Base-by-base conservation (phyloP, 2,113 vertebrate species). In the Otocyon megalotis region DNA sequence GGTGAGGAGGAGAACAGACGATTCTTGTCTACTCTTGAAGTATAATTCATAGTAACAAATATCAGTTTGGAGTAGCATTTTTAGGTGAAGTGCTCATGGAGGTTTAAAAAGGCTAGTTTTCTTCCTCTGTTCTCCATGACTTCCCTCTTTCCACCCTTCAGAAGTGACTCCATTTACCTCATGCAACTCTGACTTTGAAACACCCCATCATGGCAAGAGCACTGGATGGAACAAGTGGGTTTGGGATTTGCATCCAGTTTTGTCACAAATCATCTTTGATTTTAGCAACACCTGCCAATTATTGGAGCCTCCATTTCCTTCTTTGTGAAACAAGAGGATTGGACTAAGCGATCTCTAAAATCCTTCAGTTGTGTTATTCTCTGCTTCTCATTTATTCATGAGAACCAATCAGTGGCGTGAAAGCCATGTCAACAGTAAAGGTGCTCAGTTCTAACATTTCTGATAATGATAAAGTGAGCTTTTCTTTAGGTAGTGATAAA, bases 401-500 rank as follows among this genome's bases (percentile, higher is more conserved):
- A 65, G n/a, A 77, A 50, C 20, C 16, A 53, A 56, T 74, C 37
- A 50, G 14, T 54, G 72, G 28, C 14, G 14, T 32, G 56, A 84
- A 69, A 83, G n/a, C 50, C 43, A 26, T 30, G 16, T 74, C 19
- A 69, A 20, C 62, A 81, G 30, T 65, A 54, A 50, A 24, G 20
- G 53, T 88, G 85, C 65, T 94, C 20, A 56, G 4, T 30, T 93
- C 37, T 94, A 77, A 82, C 48, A 77, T 88, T 91, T 80, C 58
- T 86, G 17, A 43, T 67, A 48, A 77, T 92, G 35, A 58, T 60
- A 54, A 77, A 88, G 32, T 28, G 43, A 35, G 56, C 12, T 93
- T 94, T 92, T 90, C 53, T 92, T 93, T 50, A 83, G 69, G 28
- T 87, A n/a, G 83, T 89, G 88, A 56, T 56, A 50, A 95, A 79